A percentile compares a stretch with the other conserved stretches of the same genome.
Conservation (phyloP, 92 coral and sea anemone species). For the Meandrina meandrites region DNA sequence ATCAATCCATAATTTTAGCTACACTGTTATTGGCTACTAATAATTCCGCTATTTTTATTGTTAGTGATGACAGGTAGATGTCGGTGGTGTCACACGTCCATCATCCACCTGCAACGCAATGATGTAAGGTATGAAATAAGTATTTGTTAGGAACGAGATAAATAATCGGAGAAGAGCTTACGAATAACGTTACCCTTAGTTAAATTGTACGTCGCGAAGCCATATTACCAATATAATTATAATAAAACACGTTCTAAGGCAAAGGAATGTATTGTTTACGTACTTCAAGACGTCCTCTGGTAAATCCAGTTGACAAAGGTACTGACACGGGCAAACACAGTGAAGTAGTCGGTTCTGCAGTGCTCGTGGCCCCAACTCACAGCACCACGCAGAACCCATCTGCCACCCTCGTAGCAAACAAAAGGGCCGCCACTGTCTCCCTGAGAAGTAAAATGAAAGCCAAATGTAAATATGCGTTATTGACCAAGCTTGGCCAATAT, state of each 20-base stretch:
- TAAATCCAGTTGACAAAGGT: slow-evolving; percentile 77
- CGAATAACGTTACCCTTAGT: too few species aligned
- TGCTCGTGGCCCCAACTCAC: slow-evolving; percentile 84
- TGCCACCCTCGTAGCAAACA: slow-evolving; percentile 80
- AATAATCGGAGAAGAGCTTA: too few species aligned
- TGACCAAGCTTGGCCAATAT: too few species aligned
- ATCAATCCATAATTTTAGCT: too few species aligned
- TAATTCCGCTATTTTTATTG: not conserved
- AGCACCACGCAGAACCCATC: slow-evolving; percentile 85
- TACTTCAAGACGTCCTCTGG: slow-evolving; percentile 20
- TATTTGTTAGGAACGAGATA: too few species aligned
- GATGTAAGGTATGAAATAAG: too few species aligned
- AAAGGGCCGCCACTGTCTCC: slow-evolving; percentile 97
- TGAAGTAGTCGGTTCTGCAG: slow-evolving; percentile 75
- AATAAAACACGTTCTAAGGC: too few species aligned
- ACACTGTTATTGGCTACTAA: not conserved
- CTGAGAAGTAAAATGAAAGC: not conserved
- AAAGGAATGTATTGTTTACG: not conserved
- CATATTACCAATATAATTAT: too few species aligned
- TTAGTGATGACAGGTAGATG: not conserved
- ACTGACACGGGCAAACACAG: slow-evolving; percentile 85
- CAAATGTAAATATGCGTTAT: too few species aligned
- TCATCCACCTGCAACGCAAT: not conserved
- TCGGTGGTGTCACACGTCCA: not conserved
- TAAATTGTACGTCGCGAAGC: too few species aligned